Evolutionary conservation across 2,888 invertebrate genomes (phyloP).

Genomic region (Apamea anceps): DNA sequence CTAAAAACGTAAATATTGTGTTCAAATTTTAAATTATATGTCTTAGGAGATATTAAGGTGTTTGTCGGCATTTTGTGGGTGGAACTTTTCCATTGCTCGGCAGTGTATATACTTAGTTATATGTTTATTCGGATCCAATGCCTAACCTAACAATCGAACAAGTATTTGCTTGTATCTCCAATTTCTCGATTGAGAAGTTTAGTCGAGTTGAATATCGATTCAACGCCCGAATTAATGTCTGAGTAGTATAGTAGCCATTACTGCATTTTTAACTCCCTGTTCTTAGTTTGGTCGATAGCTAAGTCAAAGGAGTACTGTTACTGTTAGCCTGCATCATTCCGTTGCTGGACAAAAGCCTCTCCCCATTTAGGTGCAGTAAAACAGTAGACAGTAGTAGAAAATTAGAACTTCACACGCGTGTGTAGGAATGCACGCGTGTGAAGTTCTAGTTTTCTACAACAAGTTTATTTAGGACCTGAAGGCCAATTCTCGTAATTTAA

Average conservation of each 20-base stretch:
- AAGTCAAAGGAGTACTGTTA: neutral
- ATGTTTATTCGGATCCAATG: neutral
- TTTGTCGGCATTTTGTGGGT: too few relatives aligned
- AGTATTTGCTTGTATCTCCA: neutral
- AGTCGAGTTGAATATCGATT: conserved; percentile 20
- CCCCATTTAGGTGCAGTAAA: neutral
- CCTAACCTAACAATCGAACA: neutral
- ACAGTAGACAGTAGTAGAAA: too few relatives aligned
- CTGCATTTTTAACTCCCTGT: conserved; percentile 15
- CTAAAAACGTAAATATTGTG: too few relatives aligned
- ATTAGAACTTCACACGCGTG: too few relatives aligned
- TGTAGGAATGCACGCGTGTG: too few relatives aligned
- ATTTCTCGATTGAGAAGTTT: neutral
- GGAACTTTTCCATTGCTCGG: too few relatives aligned
- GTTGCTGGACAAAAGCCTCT: neutral
- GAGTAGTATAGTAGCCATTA: neutral
- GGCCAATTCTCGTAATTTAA: too few relatives aligned
- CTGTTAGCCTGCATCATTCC: neutral
- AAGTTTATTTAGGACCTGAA: neutral
- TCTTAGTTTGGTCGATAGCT: neutral
- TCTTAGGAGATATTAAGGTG: too few relatives aligned
- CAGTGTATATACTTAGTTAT: too few relatives aligned
- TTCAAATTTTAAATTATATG: too few relatives aligned
- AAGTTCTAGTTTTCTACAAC: neutral
- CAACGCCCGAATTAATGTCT: neutral